These are phyloP conservation scores for Drosophila kanapiae DNA, from an alignment of 1,140 invertebrate species.

Conservation along the genomic window DNA sequence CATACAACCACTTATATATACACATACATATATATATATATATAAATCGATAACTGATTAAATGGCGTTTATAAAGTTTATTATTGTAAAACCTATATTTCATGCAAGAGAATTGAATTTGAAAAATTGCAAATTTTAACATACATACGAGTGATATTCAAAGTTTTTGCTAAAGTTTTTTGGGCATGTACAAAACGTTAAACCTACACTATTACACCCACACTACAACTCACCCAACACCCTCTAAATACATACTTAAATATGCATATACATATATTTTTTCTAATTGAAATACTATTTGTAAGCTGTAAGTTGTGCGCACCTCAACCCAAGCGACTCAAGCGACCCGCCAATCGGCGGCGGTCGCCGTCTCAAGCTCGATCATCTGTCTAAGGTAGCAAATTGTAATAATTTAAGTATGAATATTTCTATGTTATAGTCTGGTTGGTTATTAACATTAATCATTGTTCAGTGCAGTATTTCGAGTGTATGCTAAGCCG, in stretches of 20 bases:
- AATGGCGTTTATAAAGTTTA: conserved; percentile 69
- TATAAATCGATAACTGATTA: conserved; percentile 50
- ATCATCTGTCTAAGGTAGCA: conserved; percentile 46
- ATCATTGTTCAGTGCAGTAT: conserved; percentile 54
- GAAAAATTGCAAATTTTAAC: conserved; percentile 61
- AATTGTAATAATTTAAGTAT: conserved; percentile 57
- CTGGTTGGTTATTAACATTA: conserved; percentile 55
- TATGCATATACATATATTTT: conserved; percentile 38
- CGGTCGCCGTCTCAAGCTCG: conserved; percentile 46
- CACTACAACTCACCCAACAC: conserved; percentile 19
- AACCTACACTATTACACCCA: conserved; percentile 18
- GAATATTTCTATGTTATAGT: conserved; percentile 53
- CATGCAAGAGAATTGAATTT: conserved; percentile 83
- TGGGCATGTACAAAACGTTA: conserved; percentile 59
- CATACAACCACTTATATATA: conserved; percentile 14
- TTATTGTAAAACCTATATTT: conserved; percentile 70
- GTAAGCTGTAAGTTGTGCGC: conserved; percentile 34
- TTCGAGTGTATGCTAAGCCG: conserved; percentile 48
- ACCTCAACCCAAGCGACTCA: conserved; percentile 36
- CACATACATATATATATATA: conserved; percentile 30
- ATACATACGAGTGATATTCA: conserved; percentile 62
- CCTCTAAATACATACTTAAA: conserved; percentile 27
- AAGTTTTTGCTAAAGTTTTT: conserved; percentile 55
- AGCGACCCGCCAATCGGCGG: neutral
- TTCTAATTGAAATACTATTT: conserved; percentile 49